Base-by-base conservation (phyloP, 2,888 invertebrate species). In the Andrena marginata region DNA sequence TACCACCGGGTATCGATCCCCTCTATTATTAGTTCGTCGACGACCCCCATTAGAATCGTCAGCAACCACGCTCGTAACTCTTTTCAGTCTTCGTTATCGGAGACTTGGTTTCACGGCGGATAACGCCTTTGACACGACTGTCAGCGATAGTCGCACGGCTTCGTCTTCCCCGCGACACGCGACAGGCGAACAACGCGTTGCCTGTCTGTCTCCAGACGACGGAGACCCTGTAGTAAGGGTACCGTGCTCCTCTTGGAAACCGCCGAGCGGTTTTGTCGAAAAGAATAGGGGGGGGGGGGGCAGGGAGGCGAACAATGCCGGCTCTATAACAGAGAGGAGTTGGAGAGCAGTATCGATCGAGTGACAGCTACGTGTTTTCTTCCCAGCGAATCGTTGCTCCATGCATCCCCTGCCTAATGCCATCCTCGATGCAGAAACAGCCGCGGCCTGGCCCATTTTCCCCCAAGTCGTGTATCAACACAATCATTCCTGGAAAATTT, bases 21-120 rank as follows among this genome's bases (percentile, higher is more conserved):
- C 85, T 87, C 92, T 92, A 92, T 92, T 92, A 92, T 92, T 92
- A 92, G 92, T 90, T 84, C 88, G 84, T 83, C 85, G 84, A 71
- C 90, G 87, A 87, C 88, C 90, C 89, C 88, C 87, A 79, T 88
- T 90, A 84, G 85, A 88, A 88, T 88, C 77, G 89, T 87, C 88
- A 79, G 89, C 82, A 87, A 78, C 82, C 67, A 10, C 56, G 83
- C 85, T 80, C 69, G 48, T 75, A 78, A 76, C 63, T 85, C 85
- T 79, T 84, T 84, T 84, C 79, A 69, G 72, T 62, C 76, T 69
- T 84, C 72, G 83, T 82, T 82, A 82, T 75, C 72, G 65, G 69
- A 29, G 23, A 26, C 26, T 56, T 56, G 64, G 73, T 74, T 75
- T 54, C 64, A 26, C 64, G 13, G n/a, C 42, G 78, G 75, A 83